Conservation (phyloP, 2,797 vertebrate genomes). For the Mus minutoides region DNA sequence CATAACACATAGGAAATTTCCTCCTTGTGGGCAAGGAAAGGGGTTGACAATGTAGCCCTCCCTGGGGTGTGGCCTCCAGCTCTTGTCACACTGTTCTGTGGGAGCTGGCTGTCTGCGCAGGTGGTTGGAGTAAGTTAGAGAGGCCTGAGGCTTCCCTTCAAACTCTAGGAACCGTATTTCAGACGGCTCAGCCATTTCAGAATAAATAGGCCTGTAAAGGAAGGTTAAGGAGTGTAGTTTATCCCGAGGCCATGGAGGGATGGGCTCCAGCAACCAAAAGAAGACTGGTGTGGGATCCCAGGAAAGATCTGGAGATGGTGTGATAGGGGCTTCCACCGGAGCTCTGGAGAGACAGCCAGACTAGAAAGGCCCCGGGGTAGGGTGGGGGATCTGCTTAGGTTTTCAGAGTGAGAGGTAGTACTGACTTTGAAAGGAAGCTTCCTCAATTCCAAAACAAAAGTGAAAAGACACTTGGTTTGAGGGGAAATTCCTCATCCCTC, state of each 20-base stretch:
- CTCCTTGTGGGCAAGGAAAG: neutral
- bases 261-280: slow-evolving; percentile 63
- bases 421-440: slow-evolving; percentile 48
- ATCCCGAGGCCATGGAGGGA: slow-evolving; percentile 75
- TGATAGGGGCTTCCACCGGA: neutral
- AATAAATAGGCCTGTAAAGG: slow-evolving; percentile 62
- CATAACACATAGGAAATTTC: slow-evolving; percentile 75
- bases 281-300: neutral
- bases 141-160: slow-evolving; percentile 76
- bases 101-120: slow-evolving; percentile 64
- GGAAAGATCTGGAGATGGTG: neutral
- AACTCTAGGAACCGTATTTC: slow-evolving; percentile 63
- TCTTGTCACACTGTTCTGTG: slow-evolving; percentile 54
- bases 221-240: slow-evolving; percentile 57
- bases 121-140: slow-evolving; percentile 70
- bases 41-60: slow-evolving; percentile 55
- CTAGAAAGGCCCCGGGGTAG: neutral
- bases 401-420: neutral
- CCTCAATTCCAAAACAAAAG: slow-evolving; percentile 53
- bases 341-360: neutral
- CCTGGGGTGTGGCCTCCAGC: slow-evolving; percentile 69
- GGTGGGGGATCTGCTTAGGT: neutral
- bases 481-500: slow-evolving; percentile 50
- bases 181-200: slow-evolving; percentile 67
- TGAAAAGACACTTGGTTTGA: slow-evolving; percentile 21